Evolutionary conservation across 2,113 vertebrate genomes (phyloP).

Genomic region (Chunga burmeisteri): DNA sequence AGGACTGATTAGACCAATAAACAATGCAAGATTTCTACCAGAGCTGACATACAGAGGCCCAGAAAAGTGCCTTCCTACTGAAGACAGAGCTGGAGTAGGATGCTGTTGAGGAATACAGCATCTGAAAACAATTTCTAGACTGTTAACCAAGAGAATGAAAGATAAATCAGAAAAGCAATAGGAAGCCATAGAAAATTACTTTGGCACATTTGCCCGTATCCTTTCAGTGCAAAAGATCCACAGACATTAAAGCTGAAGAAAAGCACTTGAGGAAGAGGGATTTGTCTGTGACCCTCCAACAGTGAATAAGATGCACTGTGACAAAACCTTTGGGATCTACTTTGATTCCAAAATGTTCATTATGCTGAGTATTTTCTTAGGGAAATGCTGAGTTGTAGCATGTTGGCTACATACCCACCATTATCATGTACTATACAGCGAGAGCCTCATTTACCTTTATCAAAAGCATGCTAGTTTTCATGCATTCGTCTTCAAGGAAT

Average conservation of each 20-base stretch:
- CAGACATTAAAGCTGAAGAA: not conserved
- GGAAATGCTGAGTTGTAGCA: not conserved
- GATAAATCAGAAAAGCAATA: not conserved
- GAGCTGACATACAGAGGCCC: not conserved
- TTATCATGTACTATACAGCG: not conserved
- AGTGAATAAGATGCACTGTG: not conserved
- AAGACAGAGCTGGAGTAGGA: not conserved
- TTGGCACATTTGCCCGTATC: not conserved
- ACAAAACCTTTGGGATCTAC: not conserved
- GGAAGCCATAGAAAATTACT: not conserved
- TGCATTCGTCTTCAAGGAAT: not conserved
- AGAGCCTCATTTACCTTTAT: not conserved
- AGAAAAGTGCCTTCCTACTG: not conserved
- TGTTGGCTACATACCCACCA: not conserved
- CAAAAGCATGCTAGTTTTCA: not conserved
- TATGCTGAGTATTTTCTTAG: not conserved
- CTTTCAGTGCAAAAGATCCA: not conserved
- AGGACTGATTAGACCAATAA: not conserved
- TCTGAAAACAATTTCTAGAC: not conserved
- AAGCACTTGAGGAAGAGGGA: not conserved
- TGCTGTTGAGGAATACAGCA: not conserved
- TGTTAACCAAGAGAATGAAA: not conserved
- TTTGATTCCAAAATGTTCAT: not conserved
- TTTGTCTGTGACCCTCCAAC: not conserved
- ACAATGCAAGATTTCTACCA: not conserved